Evolutionary conservation across 2,113 vertebrate genomes (phyloP).

Genomic region (Piaya cayana): DNA sequence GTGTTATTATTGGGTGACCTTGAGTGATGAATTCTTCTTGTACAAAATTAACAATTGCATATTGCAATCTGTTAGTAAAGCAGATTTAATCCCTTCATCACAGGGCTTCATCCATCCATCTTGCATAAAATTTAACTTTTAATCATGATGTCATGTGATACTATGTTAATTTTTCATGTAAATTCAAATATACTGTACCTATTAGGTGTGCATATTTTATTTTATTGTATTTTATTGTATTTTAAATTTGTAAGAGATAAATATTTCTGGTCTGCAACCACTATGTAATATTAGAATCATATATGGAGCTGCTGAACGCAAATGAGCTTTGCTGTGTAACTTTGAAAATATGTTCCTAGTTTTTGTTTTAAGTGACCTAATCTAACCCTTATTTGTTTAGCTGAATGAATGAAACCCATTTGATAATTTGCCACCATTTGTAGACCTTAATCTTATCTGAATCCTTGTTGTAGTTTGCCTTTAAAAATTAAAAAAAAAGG

Average conservation of each 20-base stretch:
- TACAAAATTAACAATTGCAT: conserved; percentile 30
- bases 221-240: not conserved
- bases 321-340: accelerated
- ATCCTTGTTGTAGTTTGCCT: not conserved
- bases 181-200: not conserved
- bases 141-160: not conserved
- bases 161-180: not conserved
- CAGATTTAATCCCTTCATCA: not conserved
- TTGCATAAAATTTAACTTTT: conserved; percentile 11
- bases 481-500: no score
- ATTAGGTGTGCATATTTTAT: not conserved
- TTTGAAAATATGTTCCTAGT: not conserved
- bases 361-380: not conserved
- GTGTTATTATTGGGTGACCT: not conserved
- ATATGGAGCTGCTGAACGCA: not conserved
- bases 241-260: not conserved
- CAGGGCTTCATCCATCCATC: not conserved
- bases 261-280: not conserved
- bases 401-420: not conserved
- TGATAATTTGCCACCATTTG: not conserved
- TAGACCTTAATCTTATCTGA: not conserved
- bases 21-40: conserved; percentile 24
- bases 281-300: not conserved
- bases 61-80: conserved; percentile 10
- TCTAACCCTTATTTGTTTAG: not conserved